phyloP scores from a whole-genome alignment of 2,113 vertebrate species.

The Rattus norvegicus region GRCr8 NC_086032.1:73416501-73417000 shows the following conservation, averaged over 20 bases:
- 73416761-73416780: neutral
- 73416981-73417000: neutral
- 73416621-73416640: constrained; percentile 83
- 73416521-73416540: constrained; percentile 64
- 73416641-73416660: constrained; percentile 77
- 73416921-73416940: neutral
- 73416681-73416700: constrained; percentile 56
- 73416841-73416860: neutral
- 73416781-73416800: neutral
- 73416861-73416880: neutral
- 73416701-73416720: constrained; percentile 62
- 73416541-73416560: constrained; percentile 76
- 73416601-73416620: constrained; percentile 81
- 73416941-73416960: neutral
- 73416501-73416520: constrained; percentile 74
- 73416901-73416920: neutral
- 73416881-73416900: neutral
- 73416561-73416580: constrained; percentile 79
- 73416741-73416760: neutral
- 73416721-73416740: neutral
- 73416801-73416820: too few species aligned
- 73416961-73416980: neutral
- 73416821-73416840: neutral
- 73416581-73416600: constrained; percentile 81
- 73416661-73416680: constrained; percentile 65